Conservation (phyloP, 2,113 vertebrate species). For the Solenodon paradoxus region DNA sequence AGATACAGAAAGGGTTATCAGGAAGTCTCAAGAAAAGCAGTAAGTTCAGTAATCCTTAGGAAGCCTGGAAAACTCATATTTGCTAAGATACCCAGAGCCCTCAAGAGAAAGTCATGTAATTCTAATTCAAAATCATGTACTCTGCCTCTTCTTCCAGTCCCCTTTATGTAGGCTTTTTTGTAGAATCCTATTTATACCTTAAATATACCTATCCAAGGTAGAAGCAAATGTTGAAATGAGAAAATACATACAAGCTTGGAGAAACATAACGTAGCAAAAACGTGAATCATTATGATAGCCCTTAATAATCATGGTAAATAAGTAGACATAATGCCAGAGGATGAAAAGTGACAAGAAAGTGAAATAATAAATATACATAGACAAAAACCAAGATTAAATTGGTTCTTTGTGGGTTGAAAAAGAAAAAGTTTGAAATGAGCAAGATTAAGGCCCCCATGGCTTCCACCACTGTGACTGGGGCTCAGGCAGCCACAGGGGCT, state of each 20-base stretch:
- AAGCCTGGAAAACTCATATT: neutral
- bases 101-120: neutral
- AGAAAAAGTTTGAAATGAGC: neutral
- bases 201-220: neutral
- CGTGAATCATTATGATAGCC: neutral
- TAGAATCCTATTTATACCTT: neutral
- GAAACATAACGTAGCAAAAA: neutral
- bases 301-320: neutral
- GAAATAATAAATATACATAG: neutral
- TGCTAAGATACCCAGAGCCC: neutral
- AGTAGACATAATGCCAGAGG: neutral
- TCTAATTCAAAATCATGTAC: neutral
- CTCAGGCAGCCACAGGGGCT: neutral
- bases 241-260: neutral
- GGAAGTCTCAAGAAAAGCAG: neutral
- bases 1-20: neutral
- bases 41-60: neutral
- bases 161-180: neutral
- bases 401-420: neutral
- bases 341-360: neutral
- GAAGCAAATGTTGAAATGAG: neutral
- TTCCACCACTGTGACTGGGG: neutral
- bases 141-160: neutral
- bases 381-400: neutral
- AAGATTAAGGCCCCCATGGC: neutral